phyloP scores from a whole-genome alignment of 2,797 vertebrate species.

The Tragopan temminckii region DNA sequence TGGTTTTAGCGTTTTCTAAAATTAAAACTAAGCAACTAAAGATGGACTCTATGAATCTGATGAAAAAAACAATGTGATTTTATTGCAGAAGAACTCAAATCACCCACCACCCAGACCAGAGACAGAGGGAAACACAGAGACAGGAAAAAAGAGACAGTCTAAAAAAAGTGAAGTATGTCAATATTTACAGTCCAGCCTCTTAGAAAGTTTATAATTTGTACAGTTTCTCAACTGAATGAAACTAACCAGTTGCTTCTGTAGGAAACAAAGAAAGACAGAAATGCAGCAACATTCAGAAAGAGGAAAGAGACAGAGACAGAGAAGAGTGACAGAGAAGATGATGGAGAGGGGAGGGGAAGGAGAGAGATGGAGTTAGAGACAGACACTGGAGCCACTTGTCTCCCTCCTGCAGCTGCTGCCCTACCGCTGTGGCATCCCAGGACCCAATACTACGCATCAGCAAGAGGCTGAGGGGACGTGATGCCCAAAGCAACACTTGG shows the following conservation, averaged over 20 bases:
- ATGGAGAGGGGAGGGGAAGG: conserved; percentile 71
- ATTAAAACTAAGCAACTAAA: conserved; percentile 70
- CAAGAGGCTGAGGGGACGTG: background rate
- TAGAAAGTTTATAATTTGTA: conserved; percentile 55
- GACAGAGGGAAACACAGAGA: conserved; percentile 51
- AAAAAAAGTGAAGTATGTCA: conserved; percentile 48
- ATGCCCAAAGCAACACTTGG: background rate
- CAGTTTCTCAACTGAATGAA: conserved; percentile 68
- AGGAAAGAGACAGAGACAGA: conserved; percentile 42
- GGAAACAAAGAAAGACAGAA: conserved; percentile 68
- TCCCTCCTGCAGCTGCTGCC: conserved; percentile 68
- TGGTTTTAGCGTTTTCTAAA: conserved; percentile 56
- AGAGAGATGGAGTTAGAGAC: conserved; percentile 80
- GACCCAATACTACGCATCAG: background rate
- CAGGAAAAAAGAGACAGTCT: conserved; percentile 55
- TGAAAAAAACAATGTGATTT: conserved; percentile 42
- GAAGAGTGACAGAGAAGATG: conserved; percentile 64
- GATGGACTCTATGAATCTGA: conserved; percentile 53
- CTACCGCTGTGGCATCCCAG: conserved; percentile 39
- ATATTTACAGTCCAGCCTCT: conserved; percentile 50
- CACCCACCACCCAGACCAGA: conserved; percentile 46
- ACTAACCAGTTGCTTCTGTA: conserved; percentile 86
- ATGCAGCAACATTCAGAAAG: conserved; percentile 63
- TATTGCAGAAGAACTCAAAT: conserved; percentile 62
- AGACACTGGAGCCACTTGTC: conserved; percentile 31